Evolutionary conservation across 2,113 vertebrate species (phyloP).

Genomic region (Pantherophis guttatus): DNA sequence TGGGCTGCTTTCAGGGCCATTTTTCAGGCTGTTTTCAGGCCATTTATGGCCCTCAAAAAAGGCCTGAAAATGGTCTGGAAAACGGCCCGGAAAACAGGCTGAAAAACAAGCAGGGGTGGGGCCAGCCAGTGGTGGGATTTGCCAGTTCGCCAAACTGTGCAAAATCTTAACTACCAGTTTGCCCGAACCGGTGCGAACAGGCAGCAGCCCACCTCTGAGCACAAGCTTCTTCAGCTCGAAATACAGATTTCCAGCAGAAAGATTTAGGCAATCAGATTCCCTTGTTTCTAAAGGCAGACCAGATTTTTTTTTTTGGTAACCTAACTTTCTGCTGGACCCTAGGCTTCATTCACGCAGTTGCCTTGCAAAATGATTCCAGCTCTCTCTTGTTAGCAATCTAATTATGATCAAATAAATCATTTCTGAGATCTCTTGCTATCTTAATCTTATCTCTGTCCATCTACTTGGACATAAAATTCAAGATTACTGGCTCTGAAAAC

Average conservation of each 20-base stretch:
- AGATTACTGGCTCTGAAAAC: neutral
- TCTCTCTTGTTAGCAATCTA: neutral
- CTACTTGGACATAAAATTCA: neutral
- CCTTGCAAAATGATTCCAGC: neutral
- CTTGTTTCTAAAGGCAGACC: neutral
- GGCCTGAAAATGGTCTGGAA: no score
- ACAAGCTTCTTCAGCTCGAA: conserved; percentile 12
- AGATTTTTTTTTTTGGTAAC: neutral
- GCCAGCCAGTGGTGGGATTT: no score
- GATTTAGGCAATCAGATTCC: neutral
- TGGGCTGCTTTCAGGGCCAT: no score
- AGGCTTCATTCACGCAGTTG: fast-evolving
- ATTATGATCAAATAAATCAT: neutral
- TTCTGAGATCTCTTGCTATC: neutral
- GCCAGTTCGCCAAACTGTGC: no score
- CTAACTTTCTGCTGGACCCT: neutral
- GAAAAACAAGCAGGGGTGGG: no score
- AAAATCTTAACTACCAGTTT: no score
- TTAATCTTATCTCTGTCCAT: neutral
- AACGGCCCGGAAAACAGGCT: no score
- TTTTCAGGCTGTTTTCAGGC: no score
- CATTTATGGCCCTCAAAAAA: no score
- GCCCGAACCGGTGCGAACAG: no score
- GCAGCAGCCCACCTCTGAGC: neutral
- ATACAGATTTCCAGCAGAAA: conserved; percentile 2